phyloP scores from a whole-genome alignment of 2,113 vertebrate species.

The Hippolais icterina region DNA sequence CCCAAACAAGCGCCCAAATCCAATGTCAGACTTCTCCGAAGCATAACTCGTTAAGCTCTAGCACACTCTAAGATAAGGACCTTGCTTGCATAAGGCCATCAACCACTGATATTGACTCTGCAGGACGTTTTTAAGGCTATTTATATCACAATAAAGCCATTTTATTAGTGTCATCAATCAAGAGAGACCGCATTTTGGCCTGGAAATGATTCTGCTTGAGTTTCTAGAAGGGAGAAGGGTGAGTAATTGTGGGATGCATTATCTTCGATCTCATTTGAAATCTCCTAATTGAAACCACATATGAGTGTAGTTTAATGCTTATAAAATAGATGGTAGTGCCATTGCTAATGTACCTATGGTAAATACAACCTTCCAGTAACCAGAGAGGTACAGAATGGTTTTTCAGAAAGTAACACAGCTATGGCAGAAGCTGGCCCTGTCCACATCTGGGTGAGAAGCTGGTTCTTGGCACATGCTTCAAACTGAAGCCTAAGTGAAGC shows the following conservation, averaged over 20 bases:
- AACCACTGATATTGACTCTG: slow-evolving; percentile 75
- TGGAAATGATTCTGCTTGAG: slow-evolving; percentile 68
- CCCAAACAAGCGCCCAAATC: slow-evolving; percentile 57
- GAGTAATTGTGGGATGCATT: slow-evolving; percentile 73
- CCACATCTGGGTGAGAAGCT: not conserved
- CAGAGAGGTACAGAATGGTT: not conserved
- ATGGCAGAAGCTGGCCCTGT: not conserved
- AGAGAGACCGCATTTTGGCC: slow-evolving; percentile 59
- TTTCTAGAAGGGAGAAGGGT: slow-evolving; percentile 58
- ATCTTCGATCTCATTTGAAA: slow-evolving; percentile 76
- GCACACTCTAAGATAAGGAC: slow-evolving; percentile 63
- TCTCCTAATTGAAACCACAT: slow-evolving; percentile 72
- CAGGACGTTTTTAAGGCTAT: slow-evolving; percentile 75
- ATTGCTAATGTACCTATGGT: slow-evolving; percentile 30
- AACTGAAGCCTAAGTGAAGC: not conserved
- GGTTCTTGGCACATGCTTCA: not conserved
- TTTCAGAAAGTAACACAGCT: not conserved
- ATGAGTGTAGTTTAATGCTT: slow-evolving; percentile 65
- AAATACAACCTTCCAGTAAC: slow-evolving; percentile 27
- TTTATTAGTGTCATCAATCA: slow-evolving; percentile 79
- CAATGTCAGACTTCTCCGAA: slow-evolving; percentile 63
- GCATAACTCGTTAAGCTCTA: slow-evolving; percentile 65
- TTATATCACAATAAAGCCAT: slow-evolving; percentile 78
- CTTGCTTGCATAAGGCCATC: slow-evolving; percentile 69
- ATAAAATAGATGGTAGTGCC: slow-evolving; percentile 62